Evolutionary conservation across 1,140 invertebrate genomes (phyloP).

Genomic region (Drosophila melanogaster): DNA sequence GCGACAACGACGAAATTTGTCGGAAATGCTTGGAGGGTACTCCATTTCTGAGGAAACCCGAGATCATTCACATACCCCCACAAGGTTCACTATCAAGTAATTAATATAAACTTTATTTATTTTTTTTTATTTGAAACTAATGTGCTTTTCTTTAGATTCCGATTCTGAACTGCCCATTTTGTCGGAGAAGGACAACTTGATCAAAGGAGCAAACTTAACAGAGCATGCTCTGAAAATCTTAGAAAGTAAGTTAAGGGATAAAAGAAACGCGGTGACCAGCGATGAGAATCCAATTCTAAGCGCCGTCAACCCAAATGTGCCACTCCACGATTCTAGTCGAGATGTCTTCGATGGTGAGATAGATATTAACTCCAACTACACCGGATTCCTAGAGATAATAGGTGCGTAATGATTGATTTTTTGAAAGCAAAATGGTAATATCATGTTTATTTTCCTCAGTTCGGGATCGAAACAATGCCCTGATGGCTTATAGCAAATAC

Average conservation of each 20-base stretch:
- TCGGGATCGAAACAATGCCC: slow-evolving; percentile 65
- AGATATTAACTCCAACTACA: slow-evolving; percentile 91
- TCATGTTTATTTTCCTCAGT: slow-evolving; percentile 36
- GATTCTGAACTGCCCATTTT: slow-evolving; percentile 33
- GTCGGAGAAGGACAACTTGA: slow-evolving; percentile 59
- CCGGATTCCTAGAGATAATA: slow-evolving; percentile 92
- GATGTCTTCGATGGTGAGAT: slow-evolving; percentile 89
- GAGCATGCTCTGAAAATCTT: slow-evolving; percentile 74
- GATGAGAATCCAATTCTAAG: slow-evolving; percentile 25
- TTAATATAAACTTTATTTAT: background rate
- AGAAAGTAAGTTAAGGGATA: slow-evolving; percentile 61
- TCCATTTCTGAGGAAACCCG: slow-evolving; percentile 46
- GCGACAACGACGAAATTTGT: slow-evolving; percentile 68
- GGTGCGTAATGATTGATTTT: slow-evolving; percentile 84
- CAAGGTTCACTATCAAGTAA: slow-evolving; percentile 32
- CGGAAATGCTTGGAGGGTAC: slow-evolving; percentile 60
- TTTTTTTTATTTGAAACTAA: background rate
- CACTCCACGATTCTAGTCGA: slow-evolving; percentile 14
- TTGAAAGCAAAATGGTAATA: background rate
- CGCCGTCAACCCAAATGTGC: slow-evolving; percentile 27
- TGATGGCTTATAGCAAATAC: slow-evolving; percentile 87
- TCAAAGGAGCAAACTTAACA: slow-evolving; percentile 68
- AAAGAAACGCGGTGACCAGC: slow-evolving; percentile 53
- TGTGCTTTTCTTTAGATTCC: background rate
- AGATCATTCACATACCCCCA: slow-evolving; percentile 23